Evolutionary conservation across 2,888 invertebrate genomes (phyloP).

Genomic region (Lottia gigantea): DNA sequence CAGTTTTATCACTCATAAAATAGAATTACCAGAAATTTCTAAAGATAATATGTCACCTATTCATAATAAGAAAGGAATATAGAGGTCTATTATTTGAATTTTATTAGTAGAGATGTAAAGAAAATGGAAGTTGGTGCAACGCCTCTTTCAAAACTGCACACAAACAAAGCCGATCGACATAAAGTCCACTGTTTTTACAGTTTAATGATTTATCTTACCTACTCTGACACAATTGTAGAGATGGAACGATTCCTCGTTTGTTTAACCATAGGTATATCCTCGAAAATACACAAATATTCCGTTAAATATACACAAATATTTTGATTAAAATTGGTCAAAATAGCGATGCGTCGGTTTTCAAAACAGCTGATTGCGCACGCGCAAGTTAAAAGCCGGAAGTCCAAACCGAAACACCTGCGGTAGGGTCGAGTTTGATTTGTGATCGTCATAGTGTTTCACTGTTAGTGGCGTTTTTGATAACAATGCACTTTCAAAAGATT

Average conservation of each 20-base stretch:
- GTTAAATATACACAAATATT: background rate
- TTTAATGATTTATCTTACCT: background rate
- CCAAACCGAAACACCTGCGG: background rate
- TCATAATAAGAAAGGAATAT: too few relatives aligned
- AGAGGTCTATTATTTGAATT: too few relatives aligned
- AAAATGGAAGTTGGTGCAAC: background rate
- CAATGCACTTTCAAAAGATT: too few relatives aligned
- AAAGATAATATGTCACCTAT: too few relatives aligned
- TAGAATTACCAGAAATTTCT: too few relatives aligned
- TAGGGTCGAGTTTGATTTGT: too few relatives aligned
- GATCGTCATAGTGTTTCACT: too few relatives aligned
- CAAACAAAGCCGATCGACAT: conserved; percentile 1
- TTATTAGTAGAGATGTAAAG: too few relatives aligned
- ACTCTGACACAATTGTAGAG: background rate
- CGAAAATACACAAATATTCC: background rate
- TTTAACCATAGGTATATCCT: background rate
- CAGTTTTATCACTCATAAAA: too few relatives aligned
- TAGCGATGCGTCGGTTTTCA: background rate
- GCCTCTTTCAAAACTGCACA: background rate
- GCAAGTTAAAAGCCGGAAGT: background rate
- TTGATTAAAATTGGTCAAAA: background rate
- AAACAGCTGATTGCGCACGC: conserved; percentile 6
- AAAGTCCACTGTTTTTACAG: background rate
- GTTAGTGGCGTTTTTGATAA: too few relatives aligned
- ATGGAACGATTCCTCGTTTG: background rate